Evolutionary conservation across 2,888 invertebrate species (phyloP).

Genomic region (Diogma glabrata): DNA sequence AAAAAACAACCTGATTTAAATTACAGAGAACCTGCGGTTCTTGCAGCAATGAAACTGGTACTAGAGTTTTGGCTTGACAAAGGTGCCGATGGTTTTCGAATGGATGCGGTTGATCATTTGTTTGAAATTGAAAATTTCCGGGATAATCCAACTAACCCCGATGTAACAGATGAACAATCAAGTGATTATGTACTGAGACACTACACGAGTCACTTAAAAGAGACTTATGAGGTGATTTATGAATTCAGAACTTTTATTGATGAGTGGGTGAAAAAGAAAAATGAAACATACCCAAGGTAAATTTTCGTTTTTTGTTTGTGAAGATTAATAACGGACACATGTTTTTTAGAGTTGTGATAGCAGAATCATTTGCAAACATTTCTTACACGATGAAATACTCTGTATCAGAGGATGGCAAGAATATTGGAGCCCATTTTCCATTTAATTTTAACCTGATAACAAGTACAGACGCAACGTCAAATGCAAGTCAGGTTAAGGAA

Average conservation of each 20-base stretch:
- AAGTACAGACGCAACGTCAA: slow-evolving; percentile 44
- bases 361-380: slow-evolving; percentile 57
- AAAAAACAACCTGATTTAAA: slow-evolving; percentile 54
- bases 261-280: neutral
- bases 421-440: slow-evolving; percentile 54
- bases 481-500: slow-evolving; percentile 47
- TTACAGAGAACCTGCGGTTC: slow-evolving; percentile 41
- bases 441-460: slow-evolving; percentile 66
- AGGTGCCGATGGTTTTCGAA: slow-evolving; percentile 51
- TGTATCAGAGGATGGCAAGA: slow-evolving; percentile 31
- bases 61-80: slow-evolving; percentile 52
- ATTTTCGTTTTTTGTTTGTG: too few relatives aligned
- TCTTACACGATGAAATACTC: slow-evolving; percentile 54
- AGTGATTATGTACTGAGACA: slow-evolving; percentile 50
- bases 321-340: too few relatives aligned
- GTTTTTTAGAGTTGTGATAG: slow-evolving; percentile 62
- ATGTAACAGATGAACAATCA: slow-evolving; percentile 37
- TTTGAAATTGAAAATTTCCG: slow-evolving; percentile 45
- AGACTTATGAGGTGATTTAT: slow-evolving; percentile 1
- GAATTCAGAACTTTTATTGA: slow-evolving; percentile 1
- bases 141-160: slow-evolving; percentile 44
- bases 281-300: too few relatives aligned
- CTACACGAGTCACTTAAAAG: slow-evolving; percentile 44
- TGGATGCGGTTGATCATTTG: slow-evolving; percentile 47
- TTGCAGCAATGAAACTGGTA: slow-evolving; percentile 42